These are phyloP conservation scores for Phocoena sinus DNA, from an alignment of 2,113 vertebrate species.

Conservation along the genomic window DNA sequence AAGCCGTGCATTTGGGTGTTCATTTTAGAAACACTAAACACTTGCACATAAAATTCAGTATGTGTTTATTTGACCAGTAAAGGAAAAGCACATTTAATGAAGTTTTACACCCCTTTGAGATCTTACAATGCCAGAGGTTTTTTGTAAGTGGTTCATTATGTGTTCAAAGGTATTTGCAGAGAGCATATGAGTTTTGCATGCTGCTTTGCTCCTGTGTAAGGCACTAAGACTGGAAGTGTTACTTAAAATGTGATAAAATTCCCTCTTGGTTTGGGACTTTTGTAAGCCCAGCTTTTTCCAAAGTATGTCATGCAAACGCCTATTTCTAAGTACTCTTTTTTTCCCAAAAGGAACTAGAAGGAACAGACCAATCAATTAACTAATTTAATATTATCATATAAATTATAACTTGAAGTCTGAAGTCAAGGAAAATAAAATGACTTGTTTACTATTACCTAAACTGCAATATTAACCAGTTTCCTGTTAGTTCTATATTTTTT, in stretches of 20 bases:
- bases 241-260: slow-evolving; percentile 13
- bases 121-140: background rate
- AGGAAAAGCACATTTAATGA: background rate
- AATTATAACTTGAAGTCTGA: background rate
- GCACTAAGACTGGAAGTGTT: background rate
- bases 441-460: background rate
- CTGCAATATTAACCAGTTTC: background rate
- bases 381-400: background rate
- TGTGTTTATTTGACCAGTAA: background rate
- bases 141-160: background rate
- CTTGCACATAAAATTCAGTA: background rate
- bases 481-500: background rate
- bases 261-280: background rate
- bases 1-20: background rate
- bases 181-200: background rate
- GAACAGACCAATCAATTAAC: background rate
- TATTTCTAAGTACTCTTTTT: background rate
- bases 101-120: background rate
- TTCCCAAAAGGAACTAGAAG: background rate
- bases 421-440: background rate
- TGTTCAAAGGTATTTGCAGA: background rate
- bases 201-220: background rate
- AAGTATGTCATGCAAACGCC: background rate
- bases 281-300: background rate
- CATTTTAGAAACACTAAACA: background rate